Conservation (phyloP, 2,113 vertebrate genomes). For the Piprites chloris region DNA sequence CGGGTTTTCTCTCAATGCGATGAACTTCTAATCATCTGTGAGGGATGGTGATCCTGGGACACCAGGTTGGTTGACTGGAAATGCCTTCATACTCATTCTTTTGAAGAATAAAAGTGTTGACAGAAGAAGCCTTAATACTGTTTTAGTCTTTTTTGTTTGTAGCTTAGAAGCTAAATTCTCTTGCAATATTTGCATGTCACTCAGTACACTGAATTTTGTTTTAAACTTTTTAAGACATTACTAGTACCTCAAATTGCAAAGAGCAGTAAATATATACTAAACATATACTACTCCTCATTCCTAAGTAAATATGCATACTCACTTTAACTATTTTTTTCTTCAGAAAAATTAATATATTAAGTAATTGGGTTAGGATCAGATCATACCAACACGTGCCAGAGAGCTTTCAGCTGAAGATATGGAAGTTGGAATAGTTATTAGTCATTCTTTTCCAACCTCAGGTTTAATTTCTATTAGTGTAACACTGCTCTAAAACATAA, state of each 20-base stretch:
- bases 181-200: neutral
- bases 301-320: neutral
- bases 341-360: neutral
- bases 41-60: neutral
- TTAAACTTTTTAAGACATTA: neutral
- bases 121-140: neutral
- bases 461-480: neutral
- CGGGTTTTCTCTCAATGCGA: neutral
- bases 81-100: neutral
- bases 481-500: neutral
- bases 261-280: neutral
- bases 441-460: neutral
- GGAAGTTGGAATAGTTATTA: neutral
- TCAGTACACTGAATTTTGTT: neutral
- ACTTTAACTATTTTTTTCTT: neutral
- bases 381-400: neutral
- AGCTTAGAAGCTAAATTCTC: neutral
- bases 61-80: neutral
- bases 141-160: neutral
- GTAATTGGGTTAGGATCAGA: neutral
- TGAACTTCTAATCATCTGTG: neutral
- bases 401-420: neutral
- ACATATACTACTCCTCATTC: neutral
- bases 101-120: neutral
- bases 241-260: neutral